These are phyloP conservation scores for Tethea ocularis DNA, from an alignment of 2,888 invertebrate genomes.

Conservation along the genomic window DNA sequence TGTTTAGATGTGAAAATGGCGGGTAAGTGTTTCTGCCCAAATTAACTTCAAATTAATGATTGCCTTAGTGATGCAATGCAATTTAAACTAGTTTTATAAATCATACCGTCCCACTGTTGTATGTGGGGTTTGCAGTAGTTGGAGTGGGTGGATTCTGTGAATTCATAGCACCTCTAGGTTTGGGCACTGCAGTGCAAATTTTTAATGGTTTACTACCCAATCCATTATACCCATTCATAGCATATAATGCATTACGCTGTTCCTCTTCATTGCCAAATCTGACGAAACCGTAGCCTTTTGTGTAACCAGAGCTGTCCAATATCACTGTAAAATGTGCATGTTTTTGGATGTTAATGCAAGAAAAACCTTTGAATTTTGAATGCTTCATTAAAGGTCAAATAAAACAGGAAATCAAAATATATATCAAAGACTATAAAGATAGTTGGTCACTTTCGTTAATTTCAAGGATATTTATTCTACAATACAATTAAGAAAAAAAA, in stretches of 20 bases:
- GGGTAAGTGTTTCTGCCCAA: not conserved
- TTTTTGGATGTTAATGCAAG: not conserved
- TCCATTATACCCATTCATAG: constrained; percentile 97
- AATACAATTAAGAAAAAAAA: not conserved
- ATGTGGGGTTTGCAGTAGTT: constrained; percentile 54
- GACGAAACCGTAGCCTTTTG: constrained; percentile 98
- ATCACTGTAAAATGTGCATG: constrained; percentile 86
- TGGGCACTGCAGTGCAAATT: constrained; percentile 96
- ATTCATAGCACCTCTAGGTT: constrained; percentile 85
- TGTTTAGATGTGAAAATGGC: too few relatives aligned
- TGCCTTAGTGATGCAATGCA: not conserved
- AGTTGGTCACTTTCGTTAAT: too few relatives aligned
- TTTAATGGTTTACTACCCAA: constrained; percentile 94
- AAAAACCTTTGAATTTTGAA: not conserved
- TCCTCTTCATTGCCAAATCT: constrained; percentile 97
- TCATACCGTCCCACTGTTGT: constrained; percentile 65
- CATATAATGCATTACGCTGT: constrained; percentile 94
- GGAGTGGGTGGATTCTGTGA: constrained; percentile 56
- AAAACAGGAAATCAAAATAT: not conserved
- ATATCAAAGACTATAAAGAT: not conserved
- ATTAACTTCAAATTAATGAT: not conserved
- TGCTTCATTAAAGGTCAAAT: too few relatives aligned
- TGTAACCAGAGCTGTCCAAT: constrained; percentile 93
- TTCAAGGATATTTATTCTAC: too few relatives aligned
- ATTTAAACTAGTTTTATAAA: not conserved